Conservation (phyloP, 2,797 vertebrate genomes). For the Brachyalestes nurse region DNA sequence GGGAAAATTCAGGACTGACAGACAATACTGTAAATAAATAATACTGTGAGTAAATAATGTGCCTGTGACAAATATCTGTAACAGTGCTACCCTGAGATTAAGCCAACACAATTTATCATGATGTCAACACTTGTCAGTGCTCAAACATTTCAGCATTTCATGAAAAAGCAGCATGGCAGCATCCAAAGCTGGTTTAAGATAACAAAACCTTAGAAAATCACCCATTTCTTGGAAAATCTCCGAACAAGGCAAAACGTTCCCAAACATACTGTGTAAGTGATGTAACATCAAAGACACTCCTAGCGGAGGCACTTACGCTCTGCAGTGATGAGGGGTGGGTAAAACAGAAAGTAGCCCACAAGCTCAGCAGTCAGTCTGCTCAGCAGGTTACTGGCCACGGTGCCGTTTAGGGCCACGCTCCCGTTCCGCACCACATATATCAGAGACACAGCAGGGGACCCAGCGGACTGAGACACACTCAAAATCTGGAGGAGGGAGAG, state of each 20-base stretch:
- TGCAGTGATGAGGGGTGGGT: constrained; percentile 92
- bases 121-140: too few species aligned
- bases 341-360: constrained; percentile 97
- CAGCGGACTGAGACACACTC: constrained; percentile 82
- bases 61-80: too few species aligned
- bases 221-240: not conserved
- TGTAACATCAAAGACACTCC: not conserved
- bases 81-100: too few species aligned
- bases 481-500: constrained; percentile 81
- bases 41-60: too few species aligned
- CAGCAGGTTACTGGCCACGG: constrained; percentile 90
- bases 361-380: constrained; percentile 93
- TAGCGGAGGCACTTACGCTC: constrained; percentile 84
- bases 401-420: constrained; percentile 88
- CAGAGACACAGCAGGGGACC: constrained; percentile 88
- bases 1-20: too few species aligned
- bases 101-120: too few species aligned
- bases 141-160: too few species aligned
- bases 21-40: too few species aligned
- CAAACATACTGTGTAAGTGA: too few species aligned
- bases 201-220: not conserved
- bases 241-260: not conserved
- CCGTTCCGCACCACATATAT: constrained; percentile 92
- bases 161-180: too few species aligned
- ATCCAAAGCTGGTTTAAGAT: not conserved